Evolutionary conservation across 2,113 vertebrate genomes (phyloP), one percentile per base, ranked within the genome.

Genomic region (Tetraodon nigroviridis): DNA sequence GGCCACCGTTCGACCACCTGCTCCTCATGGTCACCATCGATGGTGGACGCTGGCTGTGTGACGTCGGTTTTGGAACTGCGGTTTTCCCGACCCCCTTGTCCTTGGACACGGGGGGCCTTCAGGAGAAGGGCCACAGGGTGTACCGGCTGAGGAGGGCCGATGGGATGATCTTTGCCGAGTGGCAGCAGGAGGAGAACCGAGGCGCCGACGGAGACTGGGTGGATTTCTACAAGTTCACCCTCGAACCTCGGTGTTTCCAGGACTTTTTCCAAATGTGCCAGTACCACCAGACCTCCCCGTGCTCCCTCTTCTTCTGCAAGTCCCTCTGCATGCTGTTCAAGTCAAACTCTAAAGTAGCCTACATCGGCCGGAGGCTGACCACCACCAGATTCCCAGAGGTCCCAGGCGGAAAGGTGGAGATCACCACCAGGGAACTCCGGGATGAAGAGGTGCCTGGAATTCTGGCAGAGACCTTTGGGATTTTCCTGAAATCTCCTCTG

Each of bases 281-380:
- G 6, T 92, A 90, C 63, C 91, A 92, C 52, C 91, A 93, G 76
- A 87, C 46, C 21, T 91, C 90, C 0, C 84, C 84, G 0, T 62
- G 64, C 55, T 90, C 88, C 14, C 3, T 90, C 44, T 84, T 90
- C 69, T 87, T 84, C 82, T 88, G 89, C 83, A 90, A 90, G 73
- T 89, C 90, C 21, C 50, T 92, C 37, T 92, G 91, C 67, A 79
- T 79, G 1, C 12, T 91, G 1, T 52, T 84, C 1, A 77, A 79
- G 20, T 86, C 86, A 4, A 44, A 12, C 0, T 86, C 89, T 3
- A 77, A 82, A 19, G 22, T 90, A 27, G 88, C 83, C 19, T 89
- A 90, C 61, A 75, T 91, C 1, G 91, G 91, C 10, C 74, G 20
- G 58, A 88, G 56, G n/a, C 71, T 93, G 37, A 85, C 51, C 15